Percentiles rank a stretch among this genome's conserved stretches.
Evolutionary conservation across 2,888 invertebrate genomes (phyloP).

Genomic region (Silvanus unidentatus): DNA sequence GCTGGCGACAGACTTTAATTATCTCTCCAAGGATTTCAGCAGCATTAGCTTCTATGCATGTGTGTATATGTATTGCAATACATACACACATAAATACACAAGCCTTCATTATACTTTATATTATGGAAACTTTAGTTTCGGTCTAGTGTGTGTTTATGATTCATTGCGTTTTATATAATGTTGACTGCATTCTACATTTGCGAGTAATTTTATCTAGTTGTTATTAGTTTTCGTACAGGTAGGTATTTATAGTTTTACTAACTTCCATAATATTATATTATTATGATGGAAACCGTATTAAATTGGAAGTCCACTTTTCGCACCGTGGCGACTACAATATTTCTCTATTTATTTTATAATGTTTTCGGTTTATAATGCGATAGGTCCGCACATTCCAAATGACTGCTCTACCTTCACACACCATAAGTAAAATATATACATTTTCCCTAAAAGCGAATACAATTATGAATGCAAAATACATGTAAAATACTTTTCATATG

Average conservation of each 20-base stretch:
- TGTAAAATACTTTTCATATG: too few species aligned
- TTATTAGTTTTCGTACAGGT: constrained; percentile 24
- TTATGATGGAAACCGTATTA: too few species aligned
- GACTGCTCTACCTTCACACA: too few species aligned
- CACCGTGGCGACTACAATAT: too few species aligned
- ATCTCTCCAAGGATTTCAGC: constrained; percentile 44
- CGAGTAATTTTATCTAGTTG: constrained; percentile 23
- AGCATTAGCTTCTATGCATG: constrained; percentile 27
- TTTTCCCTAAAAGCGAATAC: too few species aligned
- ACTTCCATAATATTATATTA: too few species aligned
- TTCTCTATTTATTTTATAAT: too few species aligned
- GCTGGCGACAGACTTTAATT: constrained; percentile 45
- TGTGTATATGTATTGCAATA: constrained; percentile 11
- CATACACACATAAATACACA: constrained; percentile 5
- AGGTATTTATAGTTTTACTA: constrained; percentile 23
- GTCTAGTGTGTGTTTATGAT: constrained; percentile 12
- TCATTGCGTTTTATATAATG: constrained; percentile 5
- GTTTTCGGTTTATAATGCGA: too few species aligned
- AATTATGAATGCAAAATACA: too few species aligned
- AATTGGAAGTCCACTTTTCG: too few species aligned
- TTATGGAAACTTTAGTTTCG: constrained; percentile 24
- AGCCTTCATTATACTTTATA: constrained; percentile 34
- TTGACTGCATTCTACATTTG: constrained; percentile 3
- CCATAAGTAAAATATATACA: too few species aligned
- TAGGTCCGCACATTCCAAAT: too few species aligned